Conservation (phyloP, 2,113 vertebrate genomes). For the Mesoclemmys tuberculata region DNA sequence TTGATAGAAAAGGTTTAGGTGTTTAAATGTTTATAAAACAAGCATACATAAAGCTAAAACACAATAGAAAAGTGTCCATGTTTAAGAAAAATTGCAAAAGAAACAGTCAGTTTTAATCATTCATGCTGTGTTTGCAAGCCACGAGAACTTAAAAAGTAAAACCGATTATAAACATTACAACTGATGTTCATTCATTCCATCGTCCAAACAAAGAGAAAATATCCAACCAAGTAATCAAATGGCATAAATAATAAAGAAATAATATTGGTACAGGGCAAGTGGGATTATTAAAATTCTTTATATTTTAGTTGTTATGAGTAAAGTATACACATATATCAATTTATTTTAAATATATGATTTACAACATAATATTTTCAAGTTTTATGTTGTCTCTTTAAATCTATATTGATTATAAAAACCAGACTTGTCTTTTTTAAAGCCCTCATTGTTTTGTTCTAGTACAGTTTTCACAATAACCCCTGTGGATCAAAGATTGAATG, state of each 20-base stretch:
- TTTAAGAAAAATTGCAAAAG: background rate
- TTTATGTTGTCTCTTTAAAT: background rate
- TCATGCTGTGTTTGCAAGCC: too few species aligned
- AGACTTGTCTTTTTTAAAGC: background rate
- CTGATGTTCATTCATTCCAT: too few species aligned
- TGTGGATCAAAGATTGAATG: background rate
- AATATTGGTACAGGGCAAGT: background rate
- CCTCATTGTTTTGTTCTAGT: background rate
- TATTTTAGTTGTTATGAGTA: background rate
- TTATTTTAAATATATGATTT: background rate
- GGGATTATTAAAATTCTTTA: background rate
- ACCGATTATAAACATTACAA: too few species aligned
- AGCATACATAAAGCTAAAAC: too few species aligned
- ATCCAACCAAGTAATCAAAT: too few species aligned
- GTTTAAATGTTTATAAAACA: background rate
- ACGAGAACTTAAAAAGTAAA: too few species aligned
- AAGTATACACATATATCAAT: rapidly evolving
- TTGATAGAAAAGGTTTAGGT: background rate
- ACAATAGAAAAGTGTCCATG: too few species aligned
- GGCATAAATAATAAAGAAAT: background rate
- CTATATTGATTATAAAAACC: background rate
- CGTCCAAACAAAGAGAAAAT: too few species aligned
- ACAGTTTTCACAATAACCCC: background rate
- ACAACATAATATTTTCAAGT: background rate
- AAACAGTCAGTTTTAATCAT: too few species aligned